phyloP scores from a whole-genome alignment of 2,113 vertebrate species.

The Centropristis striata region DNA sequence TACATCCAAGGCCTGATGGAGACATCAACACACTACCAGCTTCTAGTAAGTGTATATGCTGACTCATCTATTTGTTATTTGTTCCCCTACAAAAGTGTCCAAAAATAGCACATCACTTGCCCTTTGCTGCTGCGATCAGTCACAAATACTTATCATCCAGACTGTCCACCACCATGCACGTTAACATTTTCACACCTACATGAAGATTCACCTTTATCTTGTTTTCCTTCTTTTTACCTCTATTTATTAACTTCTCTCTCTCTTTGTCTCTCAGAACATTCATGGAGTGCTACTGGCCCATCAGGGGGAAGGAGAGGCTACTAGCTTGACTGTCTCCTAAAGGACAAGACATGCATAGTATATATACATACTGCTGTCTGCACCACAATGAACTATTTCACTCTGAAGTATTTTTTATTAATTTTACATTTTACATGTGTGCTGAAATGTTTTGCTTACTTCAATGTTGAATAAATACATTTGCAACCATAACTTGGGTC shows the following conservation, averaged over 20 bases:
- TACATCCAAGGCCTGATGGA: slow-evolving; percentile 87
- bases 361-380: neutral
- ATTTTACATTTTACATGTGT: neutral
- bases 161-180: neutral
- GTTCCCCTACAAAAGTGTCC: neutral
- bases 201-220: neutral
- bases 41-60: slow-evolving; percentile 86
- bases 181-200: neutral
- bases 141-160: neutral
- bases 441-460: neutral
- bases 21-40: slow-evolving; percentile 81
- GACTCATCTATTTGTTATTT: neutral
- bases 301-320: slow-evolving; percentile 39
- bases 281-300: slow-evolving; percentile 52
- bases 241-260: neutral
- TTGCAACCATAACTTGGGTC: neutral
- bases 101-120: neutral
- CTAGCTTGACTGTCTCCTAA: slow-evolving; percentile 20
- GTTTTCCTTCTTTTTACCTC: neutral
- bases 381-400: neutral
- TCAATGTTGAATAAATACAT: slow-evolving; percentile 34
- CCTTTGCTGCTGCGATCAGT: neutral
- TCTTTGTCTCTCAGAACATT: slow-evolving; percentile 71
- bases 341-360: neutral
- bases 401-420: neutral